Base-by-base conservation (phyloP, 2,888 invertebrate genomes). In the Vesta saturnalis region DNA sequence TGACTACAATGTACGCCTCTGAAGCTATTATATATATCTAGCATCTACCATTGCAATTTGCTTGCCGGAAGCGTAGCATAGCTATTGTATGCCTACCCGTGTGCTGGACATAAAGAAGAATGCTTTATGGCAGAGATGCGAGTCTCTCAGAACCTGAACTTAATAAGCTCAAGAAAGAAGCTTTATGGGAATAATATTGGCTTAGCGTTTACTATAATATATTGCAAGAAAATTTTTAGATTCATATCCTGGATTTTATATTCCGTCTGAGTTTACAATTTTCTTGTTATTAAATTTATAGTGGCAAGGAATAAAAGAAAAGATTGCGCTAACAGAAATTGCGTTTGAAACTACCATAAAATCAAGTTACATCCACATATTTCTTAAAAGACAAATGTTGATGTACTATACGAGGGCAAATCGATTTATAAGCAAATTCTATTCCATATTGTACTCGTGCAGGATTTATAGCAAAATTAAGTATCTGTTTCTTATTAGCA, bases 31-130 rank as follows among this genome's bases (percentile, higher is more conserved):
- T 68, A n/a, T n/a, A 68, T 49, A 68, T 68, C 68, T 64, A 68
- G 64, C 64, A 68, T 68, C 65, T 60, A 65, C 69, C 63, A 55
- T 68, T 64, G 76, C 73, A 74, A 76, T 76, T 76, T 76, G 74
- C 73, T 76, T 76, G 71, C 76, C 66, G 62, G 71, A 72, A 72
- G 74, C 75, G 74, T 75, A 76, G 72, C 68, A 68, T 56, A 73
- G 71, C 71, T 72, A 77, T 77, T 76, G 76, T 77, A 75, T 72
- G 74, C 74, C 67, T 66, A 70, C 66, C 71, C 69, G 72, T 73
- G 73, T 75, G 72, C 73, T 77, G 77, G 75, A 75, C 77, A 75
- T 78, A 78, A 78, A 78, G 75, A 76, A 78, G 74, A 73, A 76
- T 78, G 77, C 74, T 78, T 78, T 78, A 78, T 76, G 72, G 74